phyloP scores from a whole-genome alignment of 2,113 vertebrate species.

The Planiliza haematocheilus region DNA sequence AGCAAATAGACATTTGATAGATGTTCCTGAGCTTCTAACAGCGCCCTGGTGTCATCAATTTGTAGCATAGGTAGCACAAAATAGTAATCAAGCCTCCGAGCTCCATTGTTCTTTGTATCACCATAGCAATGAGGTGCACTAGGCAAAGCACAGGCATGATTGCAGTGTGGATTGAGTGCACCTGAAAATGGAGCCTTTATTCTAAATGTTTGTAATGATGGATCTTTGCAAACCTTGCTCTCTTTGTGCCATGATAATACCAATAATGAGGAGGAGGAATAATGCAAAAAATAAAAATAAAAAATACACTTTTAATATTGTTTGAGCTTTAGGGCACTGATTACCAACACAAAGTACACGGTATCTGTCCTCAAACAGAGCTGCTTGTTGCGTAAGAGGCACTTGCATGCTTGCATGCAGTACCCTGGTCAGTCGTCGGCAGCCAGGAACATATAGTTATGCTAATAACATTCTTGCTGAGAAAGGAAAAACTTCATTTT shows the following conservation, averaged over 20 bases:
- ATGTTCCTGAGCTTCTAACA: too few relatives aligned
- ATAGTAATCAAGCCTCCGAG: constrained; percentile 43
- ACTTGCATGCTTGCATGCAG: constrained; percentile 17
- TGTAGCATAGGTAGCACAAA: neutral
- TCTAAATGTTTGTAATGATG: constrained; percentile 2
- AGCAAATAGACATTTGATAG: too few relatives aligned
- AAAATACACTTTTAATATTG: constrained; percentile 20
- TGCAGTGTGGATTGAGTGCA: constrained; percentile 16
- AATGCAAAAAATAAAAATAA: constrained; percentile 21
- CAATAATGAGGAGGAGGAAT: neutral
- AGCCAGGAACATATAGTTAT: constrained; percentile 26
- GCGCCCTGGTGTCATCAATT: neutral
- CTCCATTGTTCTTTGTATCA: constrained; percentile 26
- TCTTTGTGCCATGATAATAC: neutral
- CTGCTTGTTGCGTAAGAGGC: constrained; percentile 32
- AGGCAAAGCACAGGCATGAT: constrained; percentile 13
- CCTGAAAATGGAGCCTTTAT: constrained; percentile 9
- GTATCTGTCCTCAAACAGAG: constrained; percentile 15
- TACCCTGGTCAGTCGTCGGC: neutral
- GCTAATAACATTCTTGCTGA: constrained; percentile 9
- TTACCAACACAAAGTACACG: constrained; percentile 23
- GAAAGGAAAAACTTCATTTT: neutral
- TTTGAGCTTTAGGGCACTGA: constrained; percentile 28
- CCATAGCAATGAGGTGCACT: constrained; percentile 17
- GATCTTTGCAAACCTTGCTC: neutral